Percentiles rank a stretch among this genome's conserved stretches.
Conservation (phyloP, 2,113 vertebrate genomes). For the Dermatemys mawii region DNA sequence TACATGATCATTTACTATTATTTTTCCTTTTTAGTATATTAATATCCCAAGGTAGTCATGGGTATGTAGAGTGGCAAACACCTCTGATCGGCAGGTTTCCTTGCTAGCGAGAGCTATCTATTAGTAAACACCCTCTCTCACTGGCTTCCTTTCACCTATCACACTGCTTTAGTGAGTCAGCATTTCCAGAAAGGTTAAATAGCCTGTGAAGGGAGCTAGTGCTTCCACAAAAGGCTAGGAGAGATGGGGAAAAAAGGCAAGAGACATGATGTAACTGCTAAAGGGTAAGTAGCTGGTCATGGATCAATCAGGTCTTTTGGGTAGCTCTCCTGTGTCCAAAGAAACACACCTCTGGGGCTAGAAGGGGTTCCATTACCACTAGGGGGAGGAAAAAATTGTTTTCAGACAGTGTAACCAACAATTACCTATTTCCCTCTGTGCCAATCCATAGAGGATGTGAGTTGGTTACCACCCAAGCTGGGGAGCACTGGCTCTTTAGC, state of each 20-base stretch:
- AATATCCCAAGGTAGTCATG: background rate
- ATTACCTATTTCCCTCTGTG: background rate
- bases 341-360: background rate
- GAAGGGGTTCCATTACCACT: background rate
- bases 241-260: background rate
- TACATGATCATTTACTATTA: background rate
- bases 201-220: background rate
- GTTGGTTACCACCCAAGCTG: background rate
- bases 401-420: background rate
- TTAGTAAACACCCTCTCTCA: background rate
- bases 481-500: background rate
- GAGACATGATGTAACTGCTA: fast-evolving
- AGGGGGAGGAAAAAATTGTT: background rate
- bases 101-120: background rate
- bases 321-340: background rate
- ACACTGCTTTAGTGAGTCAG: background rate
- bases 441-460: background rate
- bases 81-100: background rate
- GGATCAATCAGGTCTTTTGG: background rate
- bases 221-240: fast-evolving
- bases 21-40: background rate
- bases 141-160: background rate
- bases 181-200: background rate
- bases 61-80: background rate
- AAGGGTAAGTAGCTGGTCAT: background rate